Evolutionary conservation across 2,797 vertebrate species (phyloP).

Genomic region (Pteropus rufus): DNA sequence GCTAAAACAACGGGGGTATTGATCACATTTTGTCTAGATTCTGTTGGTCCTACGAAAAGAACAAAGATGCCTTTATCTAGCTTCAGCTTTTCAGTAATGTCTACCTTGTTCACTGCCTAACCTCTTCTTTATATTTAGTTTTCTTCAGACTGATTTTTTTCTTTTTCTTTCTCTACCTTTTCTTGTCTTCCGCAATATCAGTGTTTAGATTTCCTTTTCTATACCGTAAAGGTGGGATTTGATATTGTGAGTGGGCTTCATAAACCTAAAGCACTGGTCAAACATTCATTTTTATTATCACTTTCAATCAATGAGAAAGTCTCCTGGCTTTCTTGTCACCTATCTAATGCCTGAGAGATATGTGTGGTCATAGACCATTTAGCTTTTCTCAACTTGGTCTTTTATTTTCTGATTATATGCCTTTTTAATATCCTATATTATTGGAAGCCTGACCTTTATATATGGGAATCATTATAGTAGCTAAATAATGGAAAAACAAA

Average conservation of each 20-base stretch:
- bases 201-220: neutral
- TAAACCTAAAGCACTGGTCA: neutral
- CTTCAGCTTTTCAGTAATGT: neutral
- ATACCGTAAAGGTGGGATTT: neutral
- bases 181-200: neutral
- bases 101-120: neutral
- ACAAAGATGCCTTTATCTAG: neutral
- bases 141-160: neutral
- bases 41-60: neutral
- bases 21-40: neutral
- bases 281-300: neutral
- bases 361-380: neutral
- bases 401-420: neutral
- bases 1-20: neutral
- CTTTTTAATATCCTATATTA: neutral
- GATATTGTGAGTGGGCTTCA: neutral
- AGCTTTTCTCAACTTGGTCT: neutral
- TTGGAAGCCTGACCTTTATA: neutral
- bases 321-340: neutral
- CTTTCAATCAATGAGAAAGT: neutral
- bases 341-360: neutral
- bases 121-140: neutral
- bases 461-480: neutral
- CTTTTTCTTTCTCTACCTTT: neutral
- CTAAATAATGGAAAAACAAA: neutral